Evolutionary conservation across 2,113 vertebrate species (phyloP).

Genomic region (Pongo abelii): DNA sequence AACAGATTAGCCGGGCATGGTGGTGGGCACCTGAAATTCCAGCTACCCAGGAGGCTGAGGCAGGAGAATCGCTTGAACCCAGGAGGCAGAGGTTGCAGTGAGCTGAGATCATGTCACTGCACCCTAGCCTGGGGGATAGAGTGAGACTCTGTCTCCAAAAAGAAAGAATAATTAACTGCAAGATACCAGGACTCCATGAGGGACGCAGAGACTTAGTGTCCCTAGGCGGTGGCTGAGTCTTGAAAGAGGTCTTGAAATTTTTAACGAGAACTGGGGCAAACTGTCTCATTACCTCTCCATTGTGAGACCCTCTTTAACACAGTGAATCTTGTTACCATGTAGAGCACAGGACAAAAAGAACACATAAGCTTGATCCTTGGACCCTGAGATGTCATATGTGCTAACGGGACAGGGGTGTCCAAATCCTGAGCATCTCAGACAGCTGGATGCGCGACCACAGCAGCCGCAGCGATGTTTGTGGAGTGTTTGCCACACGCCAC

Average conservation of each 20-base stretch:
- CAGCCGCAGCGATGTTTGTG: accelerated
- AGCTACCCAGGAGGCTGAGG: too few relatives aligned
- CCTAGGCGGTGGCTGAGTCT: not conserved
- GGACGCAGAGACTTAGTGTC: not conserved
- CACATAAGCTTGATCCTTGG: not conserved
- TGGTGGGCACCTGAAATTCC: too few relatives aligned
- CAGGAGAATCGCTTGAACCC: too few relatives aligned
- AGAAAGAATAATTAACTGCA: not conserved
- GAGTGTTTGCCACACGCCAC: not conserved
- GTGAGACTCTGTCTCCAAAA: too few relatives aligned
- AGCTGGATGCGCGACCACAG: accelerated
- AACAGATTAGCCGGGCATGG: too few relatives aligned
- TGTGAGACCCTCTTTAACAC: not conserved
- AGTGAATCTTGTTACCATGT: not conserved
- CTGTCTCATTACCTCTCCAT: too few relatives aligned
- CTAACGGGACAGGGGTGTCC: not conserved
- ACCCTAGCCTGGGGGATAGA: too few relatives aligned
- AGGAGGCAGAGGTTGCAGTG: too few relatives aligned
- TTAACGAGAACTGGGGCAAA: not conserved
- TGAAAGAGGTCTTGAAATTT: not conserved
- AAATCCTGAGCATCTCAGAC: not conserved
- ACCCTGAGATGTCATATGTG: not conserved
- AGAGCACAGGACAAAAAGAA: not conserved
- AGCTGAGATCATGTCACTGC: too few relatives aligned
- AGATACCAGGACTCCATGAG: not conserved